Evolutionary conservation across 2,888 invertebrate genomes (phyloP).

Genomic region (Cancer borealis): DNA sequence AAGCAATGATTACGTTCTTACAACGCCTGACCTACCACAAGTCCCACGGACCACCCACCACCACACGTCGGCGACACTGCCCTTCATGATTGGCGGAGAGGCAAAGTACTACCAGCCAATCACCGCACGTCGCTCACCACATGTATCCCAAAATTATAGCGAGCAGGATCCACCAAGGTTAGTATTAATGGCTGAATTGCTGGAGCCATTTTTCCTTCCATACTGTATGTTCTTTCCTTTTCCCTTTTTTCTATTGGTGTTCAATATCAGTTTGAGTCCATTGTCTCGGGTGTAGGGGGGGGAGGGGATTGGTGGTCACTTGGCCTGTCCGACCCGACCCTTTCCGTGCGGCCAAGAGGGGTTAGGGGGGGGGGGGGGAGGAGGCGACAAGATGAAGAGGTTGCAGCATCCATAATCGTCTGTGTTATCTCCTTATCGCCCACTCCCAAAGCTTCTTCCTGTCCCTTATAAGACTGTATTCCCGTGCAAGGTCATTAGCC

Average conservation of each 20-base stretch:
- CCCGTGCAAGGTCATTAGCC: background rate
- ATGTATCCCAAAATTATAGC: slow-evolving; percentile 63
- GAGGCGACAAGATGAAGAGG: slow-evolving; percentile 28
- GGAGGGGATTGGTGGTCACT: background rate
- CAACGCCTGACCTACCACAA: background rate
- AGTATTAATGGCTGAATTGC: slow-evolving; percentile 50
- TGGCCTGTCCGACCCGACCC: background rate
- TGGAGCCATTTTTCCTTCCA: slow-evolving; percentile 28
- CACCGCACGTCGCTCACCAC: slow-evolving; percentile 36
- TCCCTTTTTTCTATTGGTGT: background rate
- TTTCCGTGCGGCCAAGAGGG: background rate
- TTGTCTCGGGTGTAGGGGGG: background rate
- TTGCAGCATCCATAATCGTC: background rate
- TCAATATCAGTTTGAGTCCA: background rate
- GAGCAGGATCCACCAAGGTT: slow-evolving; percentile 47
- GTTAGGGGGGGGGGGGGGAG: background rate
- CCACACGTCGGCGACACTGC: background rate
- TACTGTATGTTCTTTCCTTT: slow-evolving; percentile 28
- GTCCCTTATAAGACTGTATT: background rate
- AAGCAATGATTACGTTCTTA: slow-evolving; percentile 48
- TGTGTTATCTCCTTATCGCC: background rate
- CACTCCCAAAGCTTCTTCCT: background rate
- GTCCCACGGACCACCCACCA: slow-evolving; percentile 59
- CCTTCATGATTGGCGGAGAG: slow-evolving; percentile 53
- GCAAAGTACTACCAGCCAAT: slow-evolving; percentile 28